Percentiles rank a stretch among this genome's conserved stretches.
phyloP scores from a whole-genome alignment of 2,797 vertebrate genomes.

The Hypotaenidia philippensis region DNA sequence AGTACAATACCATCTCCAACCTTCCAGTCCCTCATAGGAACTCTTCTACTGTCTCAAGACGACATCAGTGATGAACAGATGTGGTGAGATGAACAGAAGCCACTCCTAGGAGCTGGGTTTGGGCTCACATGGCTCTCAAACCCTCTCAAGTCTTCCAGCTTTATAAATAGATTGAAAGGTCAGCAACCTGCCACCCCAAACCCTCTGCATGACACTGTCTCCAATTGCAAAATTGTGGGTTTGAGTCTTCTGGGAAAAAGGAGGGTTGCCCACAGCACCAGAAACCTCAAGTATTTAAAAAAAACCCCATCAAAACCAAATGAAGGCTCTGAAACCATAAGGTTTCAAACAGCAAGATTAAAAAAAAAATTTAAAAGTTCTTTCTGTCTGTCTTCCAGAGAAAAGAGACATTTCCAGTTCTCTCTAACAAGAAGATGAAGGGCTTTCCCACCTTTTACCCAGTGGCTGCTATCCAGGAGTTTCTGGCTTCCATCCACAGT shows the following conservation, averaged over 20 bases:
- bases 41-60: neutral
- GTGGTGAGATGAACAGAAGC: neutral
- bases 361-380: neutral
- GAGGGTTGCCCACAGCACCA: neutral
- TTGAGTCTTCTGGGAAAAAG: neutral
- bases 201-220: accelerated
- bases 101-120: neutral
- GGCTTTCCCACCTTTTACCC: neutral
- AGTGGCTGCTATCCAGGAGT: neutral
- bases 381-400: neutral
- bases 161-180: neutral
- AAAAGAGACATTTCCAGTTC: neutral
- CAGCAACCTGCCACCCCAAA: too few species aligned
- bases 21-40: neutral
- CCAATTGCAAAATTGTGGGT: accelerated
- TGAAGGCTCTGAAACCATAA: accelerated
- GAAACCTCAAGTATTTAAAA: neutral
- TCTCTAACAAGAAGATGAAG: neutral
- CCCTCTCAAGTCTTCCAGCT: neutral
- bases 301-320: neutral
- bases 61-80: neutral
- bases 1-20: neutral
- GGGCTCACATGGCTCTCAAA: neutral
- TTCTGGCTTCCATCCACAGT: too few species aligned
- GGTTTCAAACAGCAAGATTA: neutral